These are phyloP conservation scores for Meda fulgida DNA, from an alignment of 2,797 vertebrate genomes.

Conservation along the genomic window DNA sequence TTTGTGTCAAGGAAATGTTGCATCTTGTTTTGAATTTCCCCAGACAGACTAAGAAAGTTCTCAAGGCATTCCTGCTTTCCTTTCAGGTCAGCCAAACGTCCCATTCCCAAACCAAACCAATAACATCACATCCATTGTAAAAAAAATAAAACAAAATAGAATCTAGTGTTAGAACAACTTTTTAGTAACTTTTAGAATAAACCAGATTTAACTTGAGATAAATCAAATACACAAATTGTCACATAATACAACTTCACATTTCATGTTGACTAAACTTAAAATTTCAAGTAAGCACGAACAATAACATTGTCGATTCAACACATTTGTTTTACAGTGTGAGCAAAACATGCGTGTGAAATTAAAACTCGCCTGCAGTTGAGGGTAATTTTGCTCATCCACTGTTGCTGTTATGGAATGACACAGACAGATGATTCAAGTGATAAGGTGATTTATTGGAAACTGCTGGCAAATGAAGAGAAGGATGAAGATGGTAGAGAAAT, in stretches of 20 bases:
- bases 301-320: neutral
- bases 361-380: neutral
- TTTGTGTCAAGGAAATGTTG: conserved; percentile 39
- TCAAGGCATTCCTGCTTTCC: neutral
- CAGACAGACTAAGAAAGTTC: conserved; percentile 15
- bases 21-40: conserved; percentile 37
- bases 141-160: neutral
- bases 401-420: no score
- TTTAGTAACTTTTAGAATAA: no score
- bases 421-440: no score
- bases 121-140: neutral
- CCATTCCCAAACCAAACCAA: neutral
- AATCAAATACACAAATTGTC: neutral
- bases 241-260: neutral
- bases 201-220: neutral
- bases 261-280: neutral
- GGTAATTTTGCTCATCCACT: neutral
- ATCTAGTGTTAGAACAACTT: neutral
- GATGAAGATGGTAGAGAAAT: no score
- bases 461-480: no score
- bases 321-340: neutral
- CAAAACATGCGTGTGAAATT: neutral
- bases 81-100: neutral
- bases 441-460: no score
- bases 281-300: neutral